These are phyloP conservation scores for Drosophila parvula DNA, from an alignment of 1,140 invertebrate genomes.

Conservation along the genomic window DNA sequence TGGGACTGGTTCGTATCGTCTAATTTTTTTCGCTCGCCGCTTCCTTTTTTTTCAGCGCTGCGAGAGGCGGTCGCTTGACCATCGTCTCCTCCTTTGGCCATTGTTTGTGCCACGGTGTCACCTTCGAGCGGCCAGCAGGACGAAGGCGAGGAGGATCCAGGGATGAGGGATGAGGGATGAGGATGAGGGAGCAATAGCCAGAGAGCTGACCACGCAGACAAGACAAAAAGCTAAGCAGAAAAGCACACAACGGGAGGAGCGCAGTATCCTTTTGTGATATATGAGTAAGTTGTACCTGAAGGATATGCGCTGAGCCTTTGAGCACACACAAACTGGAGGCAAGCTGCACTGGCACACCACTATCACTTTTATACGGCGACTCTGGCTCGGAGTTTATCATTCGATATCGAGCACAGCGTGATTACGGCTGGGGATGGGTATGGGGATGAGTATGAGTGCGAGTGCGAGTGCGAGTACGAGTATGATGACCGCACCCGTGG, in stretches of 20 bases:
- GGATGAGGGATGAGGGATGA: slow-evolving; percentile 13
- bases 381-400: slow-evolving; percentile 70
- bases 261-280: slow-evolving; percentile 83
- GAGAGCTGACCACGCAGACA: slow-evolving; percentile 69
- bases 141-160: slow-evolving; percentile 24
- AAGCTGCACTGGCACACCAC: slow-evolving; percentile 52
- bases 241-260: slow-evolving; percentile 70
- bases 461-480: slow-evolving; percentile 32
- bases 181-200: slow-evolving; percentile 55
- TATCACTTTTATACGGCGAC: slow-evolving; percentile 53
- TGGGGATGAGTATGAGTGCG: slow-evolving; percentile 12
- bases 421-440: slow-evolving; percentile 48
- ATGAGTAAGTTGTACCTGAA: slow-evolving; percentile 84
- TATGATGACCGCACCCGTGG: slow-evolving; percentile 58
- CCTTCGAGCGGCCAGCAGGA: slow-evolving; percentile 68
- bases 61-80: slow-evolving; percentile 59
- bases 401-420: slow-evolving; percentile 77
- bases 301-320: slow-evolving; percentile 78
- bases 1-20: slow-evolving; percentile 67
- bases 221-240: slow-evolving; percentile 77
- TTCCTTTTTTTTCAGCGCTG: slow-evolving; percentile 49
- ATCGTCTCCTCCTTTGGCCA: slow-evolving; percentile 53
- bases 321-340: slow-evolving; percentile 65
- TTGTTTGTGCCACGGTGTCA: slow-evolving; percentile 79
- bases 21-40: slow-evolving; percentile 54